phyloP scores from a whole-genome alignment of 2,888 invertebrate genomes.

The Miltochrista miniata region DNA sequence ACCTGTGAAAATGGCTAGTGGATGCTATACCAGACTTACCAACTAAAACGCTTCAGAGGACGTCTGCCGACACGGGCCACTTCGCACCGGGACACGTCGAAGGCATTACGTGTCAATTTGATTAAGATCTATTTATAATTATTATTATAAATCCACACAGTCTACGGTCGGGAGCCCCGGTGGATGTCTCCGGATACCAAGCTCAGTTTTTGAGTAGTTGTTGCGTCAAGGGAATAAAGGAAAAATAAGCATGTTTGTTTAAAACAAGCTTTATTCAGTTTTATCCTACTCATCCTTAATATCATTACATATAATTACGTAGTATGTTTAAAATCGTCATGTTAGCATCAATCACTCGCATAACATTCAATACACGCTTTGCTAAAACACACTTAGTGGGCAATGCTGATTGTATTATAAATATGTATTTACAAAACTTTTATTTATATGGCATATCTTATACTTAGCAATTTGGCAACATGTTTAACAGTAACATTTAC shows the following conservation, averaged over 20 bases:
- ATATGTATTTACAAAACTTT: slow-evolving; percentile 75
- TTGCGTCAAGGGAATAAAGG: not conserved
- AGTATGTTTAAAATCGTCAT: slow-evolving; percentile 54
- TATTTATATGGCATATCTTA: slow-evolving; percentile 71
- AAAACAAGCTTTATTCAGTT: slow-evolving; percentile 81
- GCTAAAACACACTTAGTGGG: slow-evolving; percentile 66
- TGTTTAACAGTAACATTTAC: slow-evolving; percentile 72
- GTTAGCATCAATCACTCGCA: slow-evolving; percentile 42
- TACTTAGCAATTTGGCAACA: slow-evolving; percentile 79
- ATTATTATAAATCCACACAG: too few relatives aligned
- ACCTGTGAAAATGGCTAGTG: too few relatives aligned
- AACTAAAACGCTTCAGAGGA: too few relatives aligned
- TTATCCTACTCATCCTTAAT: slow-evolving; percentile 66
- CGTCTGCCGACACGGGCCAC: too few relatives aligned
- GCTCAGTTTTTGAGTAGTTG: too few relatives aligned
- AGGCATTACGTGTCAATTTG: too few relatives aligned
- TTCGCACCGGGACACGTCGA: too few relatives aligned
- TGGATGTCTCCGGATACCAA: too few relatives aligned
- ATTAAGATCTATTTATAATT: too few relatives aligned
- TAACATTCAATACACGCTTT: slow-evolving; percentile 63
- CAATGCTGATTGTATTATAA: slow-evolving; percentile 53
- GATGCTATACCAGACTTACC: too few relatives aligned
- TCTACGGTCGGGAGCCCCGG: too few relatives aligned
- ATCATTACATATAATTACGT: slow-evolving; percentile 61
- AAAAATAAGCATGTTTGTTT: slow-evolving; percentile 53